A percentile compares a stretch with the other conserved stretches of the same genome.
phyloP scores from a whole-genome alignment of 2,888 invertebrate species.

The Baronia brevicornis region DNA sequence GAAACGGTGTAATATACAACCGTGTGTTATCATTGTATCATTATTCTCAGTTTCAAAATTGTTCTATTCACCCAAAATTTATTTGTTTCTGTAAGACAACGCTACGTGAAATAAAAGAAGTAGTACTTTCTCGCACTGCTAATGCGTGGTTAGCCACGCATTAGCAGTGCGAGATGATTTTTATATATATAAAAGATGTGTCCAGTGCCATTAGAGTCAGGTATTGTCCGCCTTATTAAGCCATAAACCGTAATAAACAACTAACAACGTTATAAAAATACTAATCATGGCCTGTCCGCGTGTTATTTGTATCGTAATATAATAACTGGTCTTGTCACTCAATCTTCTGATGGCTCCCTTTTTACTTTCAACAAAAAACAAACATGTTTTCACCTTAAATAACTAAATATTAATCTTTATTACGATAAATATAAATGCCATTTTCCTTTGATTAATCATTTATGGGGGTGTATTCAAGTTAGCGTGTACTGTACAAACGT shows the following conservation, averaged over 20 bases:
- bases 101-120: no score
- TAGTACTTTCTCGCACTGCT: no score
- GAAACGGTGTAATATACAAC: no score
- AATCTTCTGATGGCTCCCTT: slow-evolving; percentile 34
- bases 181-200: no score
- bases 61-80: no score
- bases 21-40: no score
- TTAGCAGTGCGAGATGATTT: no score
- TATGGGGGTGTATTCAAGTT: slow-evolving; percentile 9
- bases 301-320: slow-evolving; percentile 60
- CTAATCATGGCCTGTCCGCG: slow-evolving; percentile 56
- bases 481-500: slow-evolving; percentile 28
- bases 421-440: slow-evolving; percentile 1
- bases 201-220: no score
- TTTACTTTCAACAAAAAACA: slow-evolving; percentile 12
- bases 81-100: no score
- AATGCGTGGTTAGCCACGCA: no score
- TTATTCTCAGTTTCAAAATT: no score
- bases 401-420: not conserved
- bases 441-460: not conserved
- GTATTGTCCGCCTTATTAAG: slow-evolving; percentile 24
- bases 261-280: slow-evolving; percentile 40
- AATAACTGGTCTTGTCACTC: slow-evolving; percentile 59
- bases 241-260: slow-evolving; percentile 31
- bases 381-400: not conserved